phyloP scores from a whole-genome alignment of 2,888 invertebrate genomes.

The Megalurothrips usitatus region DNA sequence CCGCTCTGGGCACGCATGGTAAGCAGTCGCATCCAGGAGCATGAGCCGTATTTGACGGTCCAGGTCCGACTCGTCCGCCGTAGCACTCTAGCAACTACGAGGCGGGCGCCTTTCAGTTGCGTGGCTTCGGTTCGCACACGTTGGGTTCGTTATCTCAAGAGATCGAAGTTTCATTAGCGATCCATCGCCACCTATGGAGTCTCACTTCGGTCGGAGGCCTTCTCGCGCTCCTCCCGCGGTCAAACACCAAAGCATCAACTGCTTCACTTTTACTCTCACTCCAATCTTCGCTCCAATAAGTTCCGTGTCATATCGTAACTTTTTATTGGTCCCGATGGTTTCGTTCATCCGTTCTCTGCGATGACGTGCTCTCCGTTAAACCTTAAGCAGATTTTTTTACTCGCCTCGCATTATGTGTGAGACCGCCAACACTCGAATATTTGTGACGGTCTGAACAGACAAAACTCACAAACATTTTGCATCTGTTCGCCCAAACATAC shows the following conservation, averaged over 20 bases:
- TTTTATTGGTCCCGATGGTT: conserved; percentile 20
- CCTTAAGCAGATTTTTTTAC: background rate
- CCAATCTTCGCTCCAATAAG: conserved; percentile 13
- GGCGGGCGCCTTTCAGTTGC: no score
- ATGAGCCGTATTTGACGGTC: background rate
- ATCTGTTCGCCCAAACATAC: no score
- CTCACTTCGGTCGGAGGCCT: background rate
- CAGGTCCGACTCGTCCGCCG: no score
- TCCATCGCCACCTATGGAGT: conserved; percentile 2
- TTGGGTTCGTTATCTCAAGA: background rate
- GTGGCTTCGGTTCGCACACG: background rate
- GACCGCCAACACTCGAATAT: background rate
- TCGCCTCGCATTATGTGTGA: no score
- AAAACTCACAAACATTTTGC: no score
- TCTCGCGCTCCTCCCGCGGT: background rate
- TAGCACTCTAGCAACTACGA: no score
- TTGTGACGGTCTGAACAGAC: no score
- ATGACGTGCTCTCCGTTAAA: background rate
- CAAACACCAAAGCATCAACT: background rate
- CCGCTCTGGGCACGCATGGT: background rate
- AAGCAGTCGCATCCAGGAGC: conserved; percentile 11
- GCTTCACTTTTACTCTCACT: conserved; percentile 7
- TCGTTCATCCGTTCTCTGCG: background rate
- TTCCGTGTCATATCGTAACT: background rate
- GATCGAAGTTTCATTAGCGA: conserved; percentile 16